A percentile compares a stretch with the other conserved stretches of the same genome.
Conservation (phyloP, 2,797 vertebrate species). For the Spatula versicolor region DNA sequence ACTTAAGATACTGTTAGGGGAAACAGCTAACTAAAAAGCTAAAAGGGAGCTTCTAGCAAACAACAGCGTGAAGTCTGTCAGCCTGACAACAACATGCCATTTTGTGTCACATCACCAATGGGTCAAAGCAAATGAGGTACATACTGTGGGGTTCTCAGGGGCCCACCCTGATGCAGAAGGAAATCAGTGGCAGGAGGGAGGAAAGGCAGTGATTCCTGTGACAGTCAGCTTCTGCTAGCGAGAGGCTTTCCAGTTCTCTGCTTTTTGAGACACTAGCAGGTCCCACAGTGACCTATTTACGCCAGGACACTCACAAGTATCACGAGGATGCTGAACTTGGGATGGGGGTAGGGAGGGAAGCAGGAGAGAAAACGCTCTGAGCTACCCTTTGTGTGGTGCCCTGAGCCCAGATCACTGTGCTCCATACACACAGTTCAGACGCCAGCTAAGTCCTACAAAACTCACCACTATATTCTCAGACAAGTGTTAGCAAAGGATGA, state of each 20-base stretch:
- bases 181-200: neutral
- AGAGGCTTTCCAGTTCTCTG: neutral
- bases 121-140: neutral
- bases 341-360: neutral
- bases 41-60: neutral
- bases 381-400: neutral
- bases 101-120: accelerated
- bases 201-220: neutral
- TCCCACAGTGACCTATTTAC: neutral
- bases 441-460: neutral
- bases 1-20: neutral
- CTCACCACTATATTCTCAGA: neutral
- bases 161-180: neutral
- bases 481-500: neutral
- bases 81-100: neutral
- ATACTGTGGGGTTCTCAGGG: neutral
- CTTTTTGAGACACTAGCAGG: neutral
- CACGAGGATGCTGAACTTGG: neutral
- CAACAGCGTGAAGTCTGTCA: neutral
- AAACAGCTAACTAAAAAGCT: neutral
- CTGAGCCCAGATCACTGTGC: neutral
- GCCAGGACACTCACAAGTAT: neutral
- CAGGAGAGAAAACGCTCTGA: neutral
- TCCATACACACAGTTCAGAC: neutral
- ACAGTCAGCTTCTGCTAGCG: neutral